Evolutionary conservation across 2,888 invertebrate genomes (phyloP).

Genomic region (Xylocampa areola): DNA sequence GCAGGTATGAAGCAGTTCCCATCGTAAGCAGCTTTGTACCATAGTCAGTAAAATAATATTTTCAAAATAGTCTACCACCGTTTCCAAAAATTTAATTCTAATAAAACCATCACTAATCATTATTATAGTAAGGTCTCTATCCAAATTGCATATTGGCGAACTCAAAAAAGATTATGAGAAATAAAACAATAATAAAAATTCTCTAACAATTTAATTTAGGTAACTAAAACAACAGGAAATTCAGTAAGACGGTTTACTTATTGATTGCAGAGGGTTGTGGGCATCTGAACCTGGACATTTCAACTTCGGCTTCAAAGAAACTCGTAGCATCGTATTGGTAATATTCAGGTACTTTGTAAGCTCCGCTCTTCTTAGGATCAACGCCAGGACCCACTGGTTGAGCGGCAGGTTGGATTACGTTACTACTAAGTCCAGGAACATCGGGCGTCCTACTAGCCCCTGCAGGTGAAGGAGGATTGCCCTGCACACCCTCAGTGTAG

Average conservation of each 20-base stretch:
- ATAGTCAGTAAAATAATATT: not conserved
- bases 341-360: constrained; percentile 97
- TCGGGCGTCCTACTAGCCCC: constrained; percentile 64
- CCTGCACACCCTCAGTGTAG: constrained; percentile 70
- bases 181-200: constrained; percentile 27
- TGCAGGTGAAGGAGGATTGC: constrained; percentile 55
- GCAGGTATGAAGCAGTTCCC: no score
- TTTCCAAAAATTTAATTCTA: no score
- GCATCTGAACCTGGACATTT: constrained; percentile 94
- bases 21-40: no score
- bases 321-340: constrained; percentile 94
- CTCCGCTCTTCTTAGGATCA: constrained; percentile 90
- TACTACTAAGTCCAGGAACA: constrained; percentile 92
- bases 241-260: constrained; percentile 62
- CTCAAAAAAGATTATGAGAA: not conserved
- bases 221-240: constrained; percentile 21
- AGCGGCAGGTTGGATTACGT: constrained; percentile 87
- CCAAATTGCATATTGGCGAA: no score
- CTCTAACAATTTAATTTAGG: constrained; percentile 37
- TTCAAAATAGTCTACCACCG: no score
- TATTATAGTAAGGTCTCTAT: no score
- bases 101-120: no score
- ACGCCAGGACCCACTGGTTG: constrained; percentile 93
- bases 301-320: constrained; percentile 95
- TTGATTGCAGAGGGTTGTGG: constrained; percentile 93